Evolutionary conservation across 2,113 vertebrate genomes (phyloP).

Genomic region (Gymnobelideus leadbeateri): DNA sequence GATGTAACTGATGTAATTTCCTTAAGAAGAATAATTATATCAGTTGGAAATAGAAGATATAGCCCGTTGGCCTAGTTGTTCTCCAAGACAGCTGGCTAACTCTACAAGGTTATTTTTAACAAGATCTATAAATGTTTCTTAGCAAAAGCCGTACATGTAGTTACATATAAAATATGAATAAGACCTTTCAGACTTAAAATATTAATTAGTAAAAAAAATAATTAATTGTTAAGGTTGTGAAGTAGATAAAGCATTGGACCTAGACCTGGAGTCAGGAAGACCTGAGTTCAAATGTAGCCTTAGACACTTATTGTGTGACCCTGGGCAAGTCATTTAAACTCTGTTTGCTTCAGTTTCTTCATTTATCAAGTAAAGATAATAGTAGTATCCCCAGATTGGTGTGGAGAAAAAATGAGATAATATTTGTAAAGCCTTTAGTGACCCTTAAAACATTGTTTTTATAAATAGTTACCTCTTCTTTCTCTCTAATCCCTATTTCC

Average conservation of each 20-base stretch:
- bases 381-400: neutral
- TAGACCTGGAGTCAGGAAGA: neutral
- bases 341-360: neutral
- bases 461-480: neutral
- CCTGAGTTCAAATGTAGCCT: neutral
- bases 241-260: neutral
- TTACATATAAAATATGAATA: neutral
- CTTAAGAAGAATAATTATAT: conserved; percentile 10
- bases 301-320: neutral
- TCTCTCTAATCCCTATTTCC: neutral
- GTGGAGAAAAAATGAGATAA: neutral
- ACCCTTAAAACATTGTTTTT: neutral
- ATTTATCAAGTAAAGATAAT: neutral
- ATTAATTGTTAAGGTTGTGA: neutral
- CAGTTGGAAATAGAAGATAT: neutral
- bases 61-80: neutral
- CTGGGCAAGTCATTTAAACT: neutral
- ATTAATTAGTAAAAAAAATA: neutral
- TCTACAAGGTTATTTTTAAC: neutral
- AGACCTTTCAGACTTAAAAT: neutral
- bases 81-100: neutral
- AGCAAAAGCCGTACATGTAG: neutral
- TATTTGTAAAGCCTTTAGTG: neutral
- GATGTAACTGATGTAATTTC: neutral
- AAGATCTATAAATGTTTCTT: neutral